Evolutionary conservation across 2,113 vertebrate species (phyloP), one percentile per base, ranked within the genome.

Genomic region (Coryphaenoides rupestris): DNA sequence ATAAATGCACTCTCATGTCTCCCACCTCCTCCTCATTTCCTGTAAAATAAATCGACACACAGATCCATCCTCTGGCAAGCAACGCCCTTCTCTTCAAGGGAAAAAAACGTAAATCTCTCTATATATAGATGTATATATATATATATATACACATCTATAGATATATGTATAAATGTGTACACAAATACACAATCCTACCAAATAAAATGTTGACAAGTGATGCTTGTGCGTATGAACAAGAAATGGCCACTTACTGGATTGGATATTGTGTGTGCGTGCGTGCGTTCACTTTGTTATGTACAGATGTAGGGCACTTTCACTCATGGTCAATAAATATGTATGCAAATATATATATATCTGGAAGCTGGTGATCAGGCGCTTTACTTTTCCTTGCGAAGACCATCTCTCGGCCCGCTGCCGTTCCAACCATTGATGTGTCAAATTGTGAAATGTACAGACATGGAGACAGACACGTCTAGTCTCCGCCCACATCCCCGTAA

Each of bases 1-100:
- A 50, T 33, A 58, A 62, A 40, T 3, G 88, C 92, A 91, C 89
- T 89, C 86, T 79, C 91, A 65, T 57, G 66, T 26, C 53, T 70
- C 28, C 17, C 23, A 7, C 72, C 73, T 66, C 64, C 53, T 77
- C 52, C 63, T 77, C n/a, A n/a, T 63, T 19, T 54, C 22, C 56
- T 19, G 17, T 12, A 40, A 40, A 59, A 23, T 12, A 17, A 56
- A 67, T 16, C 2, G 19, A 63, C 58, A 26, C 28, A 57, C 60
- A 69, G 52, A 6, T 68, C 28, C 74, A 81, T 73, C 75, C 76
- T 78, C 72, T 82, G 78, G 86, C 81, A 66, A 28, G 58, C 55
- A 69, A 64, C 17, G 40, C 66, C 52, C 55, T 47, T 76, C 59
- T 72, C 24, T 82, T 52, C 64, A 79, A 62, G 75, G 65, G 66